These are phyloP conservation scores for Aquatica leii DNA, from an alignment of 2,888 invertebrate genomes.

Conservation along the genomic window DNA sequence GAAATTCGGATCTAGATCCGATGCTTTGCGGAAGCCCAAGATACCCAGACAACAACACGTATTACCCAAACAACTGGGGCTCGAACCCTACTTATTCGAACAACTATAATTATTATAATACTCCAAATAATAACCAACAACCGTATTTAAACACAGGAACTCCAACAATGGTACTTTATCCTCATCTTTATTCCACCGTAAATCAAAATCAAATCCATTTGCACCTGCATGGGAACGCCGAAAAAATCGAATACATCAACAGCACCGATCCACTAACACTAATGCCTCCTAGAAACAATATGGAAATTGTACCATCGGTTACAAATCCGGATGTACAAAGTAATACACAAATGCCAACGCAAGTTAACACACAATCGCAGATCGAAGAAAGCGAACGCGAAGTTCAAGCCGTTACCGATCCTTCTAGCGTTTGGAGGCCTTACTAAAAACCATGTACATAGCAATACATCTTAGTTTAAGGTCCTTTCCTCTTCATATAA, in stretches of 20 bases:
- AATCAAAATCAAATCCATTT: constrained; percentile 89
- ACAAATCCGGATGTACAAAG: constrained; percentile 63
- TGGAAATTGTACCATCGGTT: constrained; percentile 62
- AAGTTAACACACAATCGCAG: constrained; percentile 19
- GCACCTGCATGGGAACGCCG: constrained; percentile 73
- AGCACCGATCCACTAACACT: constrained; percentile 59
- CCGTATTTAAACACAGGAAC: constrained; percentile 69
- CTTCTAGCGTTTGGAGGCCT: constrained; percentile 76
- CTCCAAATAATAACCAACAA: constrained; percentile 67
- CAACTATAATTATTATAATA: constrained; percentile 71
- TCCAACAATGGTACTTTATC: constrained; percentile 77
- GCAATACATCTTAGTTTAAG: background rate
- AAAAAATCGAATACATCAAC: constrained; percentile 73
- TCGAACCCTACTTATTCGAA: constrained; percentile 58
- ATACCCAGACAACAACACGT: constrained; percentile 61
- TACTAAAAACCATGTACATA: constrained; percentile 64
- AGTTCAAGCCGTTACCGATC: constrained; percentile 56
- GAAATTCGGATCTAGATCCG: constrained; percentile 51
- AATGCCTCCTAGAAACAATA: constrained; percentile 65
- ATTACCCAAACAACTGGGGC: constrained; percentile 68
- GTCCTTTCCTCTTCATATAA: background rate
- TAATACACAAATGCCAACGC: constrained; percentile 60
- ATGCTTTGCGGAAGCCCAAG: constrained; percentile 52
- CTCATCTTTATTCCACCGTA: constrained; percentile 83
- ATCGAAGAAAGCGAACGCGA: constrained; percentile 41